Percentiles rank a stretch among this genome's conserved stretches.
Conservation (phyloP, 2,797 vertebrate species). For the Arnoldichthys spilopterus region DNA sequence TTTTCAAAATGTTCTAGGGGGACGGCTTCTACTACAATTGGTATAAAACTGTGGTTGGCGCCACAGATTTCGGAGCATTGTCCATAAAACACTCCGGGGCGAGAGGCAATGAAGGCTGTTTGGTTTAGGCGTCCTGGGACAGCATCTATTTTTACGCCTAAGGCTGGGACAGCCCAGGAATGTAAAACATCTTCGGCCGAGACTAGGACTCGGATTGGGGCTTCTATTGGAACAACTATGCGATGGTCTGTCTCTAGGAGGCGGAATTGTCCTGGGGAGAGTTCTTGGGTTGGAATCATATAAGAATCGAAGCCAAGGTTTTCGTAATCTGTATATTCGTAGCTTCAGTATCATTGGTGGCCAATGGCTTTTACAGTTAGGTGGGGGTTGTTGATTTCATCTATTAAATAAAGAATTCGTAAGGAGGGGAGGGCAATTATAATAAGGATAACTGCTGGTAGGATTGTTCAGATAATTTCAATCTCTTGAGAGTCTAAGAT, state of each 20-base stretch:
- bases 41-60: slow-evolving; percentile 65
- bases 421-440: slow-evolving; percentile 58
- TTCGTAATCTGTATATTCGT: slow-evolving; percentile 55
- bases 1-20: slow-evolving; percentile 59
- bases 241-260: slow-evolving; percentile 63
- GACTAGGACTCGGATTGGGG: slow-evolving; percentile 2
- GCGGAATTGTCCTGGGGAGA: slow-evolving; percentile 42
- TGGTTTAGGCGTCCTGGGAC: too few relatives aligned
- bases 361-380: slow-evolving; percentile 61
- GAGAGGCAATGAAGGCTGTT: too few relatives aligned
- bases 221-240: slow-evolving; percentile 42
- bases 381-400: slow-evolving; percentile 60
- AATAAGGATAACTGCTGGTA: slow-evolving; percentile 30
- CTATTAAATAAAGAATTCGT: slow-evolving; percentile 57
- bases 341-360: slow-evolving; percentile 66
- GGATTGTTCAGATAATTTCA: slow-evolving; percentile 54
- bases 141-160: too few relatives aligned
- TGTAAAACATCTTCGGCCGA: too few relatives aligned
- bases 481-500: slow-evolving; percentile 62
- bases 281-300: slow-evolving; percentile 66
- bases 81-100: too few relatives aligned
- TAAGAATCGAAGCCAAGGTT: slow-evolving; percentile 41
- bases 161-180: too few relatives aligned
- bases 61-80: too few relatives aligned
- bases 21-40: slow-evolving; percentile 43